Base-by-base conservation (phyloP, 1,140 invertebrate species). In the Panagrolaimus sp. region DNA sequence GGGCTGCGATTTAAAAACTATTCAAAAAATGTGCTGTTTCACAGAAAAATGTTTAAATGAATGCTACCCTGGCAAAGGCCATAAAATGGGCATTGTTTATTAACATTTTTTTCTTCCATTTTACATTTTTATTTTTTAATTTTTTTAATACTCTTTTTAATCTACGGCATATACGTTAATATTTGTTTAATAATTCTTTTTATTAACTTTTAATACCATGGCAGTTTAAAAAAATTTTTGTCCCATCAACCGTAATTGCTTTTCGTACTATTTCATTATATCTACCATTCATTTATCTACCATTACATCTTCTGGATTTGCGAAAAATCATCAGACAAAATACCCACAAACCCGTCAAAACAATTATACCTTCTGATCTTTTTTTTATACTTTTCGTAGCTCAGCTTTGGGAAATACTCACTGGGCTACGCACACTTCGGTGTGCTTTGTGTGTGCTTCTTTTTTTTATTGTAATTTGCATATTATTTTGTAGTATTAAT, bases 391-490 rank as follows among this genome's bases (percentile, higher is more conserved):
- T 23, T n/a, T 27, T 27, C 5, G 51, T 27, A 20, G 51, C 51
- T 57, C 51, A 27, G 27, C 51, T n/a, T n/a, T 57, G 51, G 51
- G 51, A 57, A 20, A 57, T 57, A 57, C 51, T 57, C 51, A 57
- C 27, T 27, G 51, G 27, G 51, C 20, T 57, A 27, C 51, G 51
- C 51, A 16, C 20, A 57, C 20, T 16, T 57, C n/a, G 20, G 51
- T 25, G 51, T 23, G 11, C 9, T 25, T n/a, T n/a, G n/a, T n/a
- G n/a, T n/a, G n/a, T 25, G 20, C 14, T 57, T 57, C 9, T n/a
- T 57, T 9, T 27, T 57, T 57, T 1, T 57, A 25, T 57, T 20
- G 13, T 57, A 57, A 57, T 57, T 20, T 57, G 51, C 20, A 57
- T 57, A 38, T 38, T 38, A 38, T 38, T 38, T 38, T 38, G 31